A percentile compares a stretch with the other conserved stretches of the same genome.
These are phyloP conservation scores for Stichodactyla helianthus DNA, from an alignment of 64 coral and sea anemone genomes.

Conservation along the genomic window DNA sequence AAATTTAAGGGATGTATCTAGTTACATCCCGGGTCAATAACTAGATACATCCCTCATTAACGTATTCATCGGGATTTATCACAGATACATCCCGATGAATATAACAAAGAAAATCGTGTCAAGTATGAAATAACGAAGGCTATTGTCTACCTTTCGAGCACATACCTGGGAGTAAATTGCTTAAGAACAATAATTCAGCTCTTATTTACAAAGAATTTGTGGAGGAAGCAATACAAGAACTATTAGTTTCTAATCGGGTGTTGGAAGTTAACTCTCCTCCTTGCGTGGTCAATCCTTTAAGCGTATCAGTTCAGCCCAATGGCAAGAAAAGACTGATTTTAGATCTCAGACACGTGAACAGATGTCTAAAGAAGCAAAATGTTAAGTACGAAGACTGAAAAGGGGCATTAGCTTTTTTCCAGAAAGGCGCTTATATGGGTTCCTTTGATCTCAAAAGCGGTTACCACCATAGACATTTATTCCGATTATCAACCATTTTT, in stretches of 20 bases:
- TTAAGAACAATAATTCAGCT: constrained; percentile 44
- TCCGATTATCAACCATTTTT: constrained; percentile 40
- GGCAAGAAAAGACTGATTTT: constrained; percentile 40
- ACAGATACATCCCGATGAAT: no score
- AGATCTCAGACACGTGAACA: constrained; percentile 55
- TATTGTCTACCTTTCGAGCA: no score
- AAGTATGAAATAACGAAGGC: no score
- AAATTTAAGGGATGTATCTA: no score
- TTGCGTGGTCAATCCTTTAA: constrained; percentile 34
- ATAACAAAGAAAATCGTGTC: no score
- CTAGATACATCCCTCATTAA: no score
- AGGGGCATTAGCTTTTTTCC: no score
- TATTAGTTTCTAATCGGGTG: neutral
- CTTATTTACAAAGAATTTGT: constrained; percentile 14
- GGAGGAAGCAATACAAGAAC: constrained; percentile 3
- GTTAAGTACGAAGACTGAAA: constrained; percentile 46
- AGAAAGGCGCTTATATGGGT: no score
- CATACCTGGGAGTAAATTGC: no score
- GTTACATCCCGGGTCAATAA: no score
- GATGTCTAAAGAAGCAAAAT: constrained; percentile 12
- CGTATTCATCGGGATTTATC: no score
- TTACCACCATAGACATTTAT: constrained; percentile 46
- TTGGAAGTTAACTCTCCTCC: neutral
- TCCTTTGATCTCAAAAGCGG: constrained; percentile 47
- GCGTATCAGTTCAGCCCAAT: constrained; percentile 25